Conservation (phyloP, 1,140 invertebrate species). For the Nixonia krombeini region DNA sequence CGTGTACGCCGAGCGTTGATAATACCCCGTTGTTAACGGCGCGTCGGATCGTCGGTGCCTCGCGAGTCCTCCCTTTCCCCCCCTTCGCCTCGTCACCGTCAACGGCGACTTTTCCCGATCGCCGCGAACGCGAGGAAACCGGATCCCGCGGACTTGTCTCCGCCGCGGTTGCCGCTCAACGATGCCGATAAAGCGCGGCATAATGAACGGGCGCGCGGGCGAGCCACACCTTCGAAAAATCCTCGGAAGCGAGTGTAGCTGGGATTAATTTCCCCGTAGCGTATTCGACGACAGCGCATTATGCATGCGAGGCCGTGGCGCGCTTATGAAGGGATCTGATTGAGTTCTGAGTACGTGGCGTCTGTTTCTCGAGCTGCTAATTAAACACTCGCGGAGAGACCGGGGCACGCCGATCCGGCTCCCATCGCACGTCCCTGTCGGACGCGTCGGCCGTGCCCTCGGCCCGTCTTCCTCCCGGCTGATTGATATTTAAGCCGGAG, state of each 20-base stretch:
- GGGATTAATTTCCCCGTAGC: constrained; percentile 48
- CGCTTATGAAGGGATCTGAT: constrained; percentile 71
- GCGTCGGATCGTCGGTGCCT: not conserved
- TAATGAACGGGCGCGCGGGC: no score
- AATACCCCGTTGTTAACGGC: constrained; percentile 9
- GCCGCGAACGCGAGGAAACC: no score
- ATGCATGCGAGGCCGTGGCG: constrained; percentile 64
- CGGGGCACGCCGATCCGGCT: constrained; percentile 44
- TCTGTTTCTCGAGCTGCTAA: constrained; percentile 69
- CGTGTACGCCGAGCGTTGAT: constrained; percentile 29
- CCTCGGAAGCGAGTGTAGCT: constrained; percentile 45
- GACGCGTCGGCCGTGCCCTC: no score
- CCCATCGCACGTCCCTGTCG: no score
- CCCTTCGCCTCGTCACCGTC: no score
- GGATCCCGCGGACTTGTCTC: no score
- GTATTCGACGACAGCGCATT: constrained; percentile 57
- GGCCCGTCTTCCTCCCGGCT: constrained; percentile 48
- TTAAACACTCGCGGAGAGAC: constrained; percentile 68
- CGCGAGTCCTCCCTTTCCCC: not conserved
- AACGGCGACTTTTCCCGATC: no score
- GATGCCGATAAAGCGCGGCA: no score
- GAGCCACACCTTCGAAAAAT: constrained; percentile 41
- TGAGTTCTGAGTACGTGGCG: constrained; percentile 71
- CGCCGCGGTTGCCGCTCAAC: no score
- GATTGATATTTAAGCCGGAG: constrained; percentile 68